Evolutionary conservation across 2,113 vertebrate species (phyloP).

Genomic region (Neopipo cinnamomea): DNA sequence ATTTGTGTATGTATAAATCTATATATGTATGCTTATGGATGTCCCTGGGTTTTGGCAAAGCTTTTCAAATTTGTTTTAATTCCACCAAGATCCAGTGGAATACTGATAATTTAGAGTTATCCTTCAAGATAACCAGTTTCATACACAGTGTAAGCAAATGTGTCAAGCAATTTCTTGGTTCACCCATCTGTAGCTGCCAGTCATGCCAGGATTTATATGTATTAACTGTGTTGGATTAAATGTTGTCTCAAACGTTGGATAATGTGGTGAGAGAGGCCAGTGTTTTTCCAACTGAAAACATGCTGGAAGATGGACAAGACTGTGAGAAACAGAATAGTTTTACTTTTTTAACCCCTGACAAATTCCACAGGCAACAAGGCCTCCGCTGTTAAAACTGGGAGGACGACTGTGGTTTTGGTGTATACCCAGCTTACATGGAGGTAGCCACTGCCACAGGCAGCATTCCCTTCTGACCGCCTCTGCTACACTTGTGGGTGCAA

Average conservation of each 20-base stretch:
- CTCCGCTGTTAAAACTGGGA: not conserved
- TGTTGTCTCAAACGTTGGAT: constrained; percentile 18
- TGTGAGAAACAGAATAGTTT: not conserved
- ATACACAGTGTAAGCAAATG: constrained; percentile 38
- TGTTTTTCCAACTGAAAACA: constrained; percentile 1
- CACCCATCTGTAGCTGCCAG: constrained; percentile 59
- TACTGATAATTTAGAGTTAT: constrained; percentile 37
- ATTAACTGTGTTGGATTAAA: constrained; percentile 40
- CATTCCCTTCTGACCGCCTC: not conserved
- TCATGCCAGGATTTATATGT: constrained; percentile 60
- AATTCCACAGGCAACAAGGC: not conserved
- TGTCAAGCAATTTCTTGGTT: constrained; percentile 68
- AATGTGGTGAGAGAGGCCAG: constrained; percentile 10
- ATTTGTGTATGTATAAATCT: not conserved
- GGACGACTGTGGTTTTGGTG: not conserved
- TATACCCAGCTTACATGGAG: not conserved
- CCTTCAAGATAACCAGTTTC: constrained; percentile 35
- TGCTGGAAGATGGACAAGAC: not conserved
- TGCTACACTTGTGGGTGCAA: accelerated
- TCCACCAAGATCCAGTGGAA: constrained; percentile 12
- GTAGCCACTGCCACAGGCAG: accelerated
- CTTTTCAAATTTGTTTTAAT: constrained; percentile 6
- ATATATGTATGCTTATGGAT: not conserved
- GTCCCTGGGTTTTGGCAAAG: not conserved
- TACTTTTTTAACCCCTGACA: not conserved